Percentiles rank a stretch among this genome's conserved stretches.
Conservation (phyloP, 2,113 vertebrate species). For the Apteryx mantelli region DNA sequence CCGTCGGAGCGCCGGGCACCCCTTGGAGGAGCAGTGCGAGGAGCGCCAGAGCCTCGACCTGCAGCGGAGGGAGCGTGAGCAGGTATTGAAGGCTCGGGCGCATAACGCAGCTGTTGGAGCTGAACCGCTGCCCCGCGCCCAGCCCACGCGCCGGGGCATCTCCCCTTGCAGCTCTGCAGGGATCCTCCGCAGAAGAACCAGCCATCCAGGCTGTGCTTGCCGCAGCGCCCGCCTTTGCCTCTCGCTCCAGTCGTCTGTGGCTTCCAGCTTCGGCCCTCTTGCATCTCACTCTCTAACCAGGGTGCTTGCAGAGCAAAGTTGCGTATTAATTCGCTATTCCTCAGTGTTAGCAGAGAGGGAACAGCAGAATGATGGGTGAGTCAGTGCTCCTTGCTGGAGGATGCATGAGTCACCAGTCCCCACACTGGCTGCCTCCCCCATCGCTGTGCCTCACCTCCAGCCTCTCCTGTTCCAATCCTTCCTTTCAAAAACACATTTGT, state of each 20-base stretch:
- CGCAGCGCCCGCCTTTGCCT: neutral
- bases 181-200: neutral
- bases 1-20: too few species aligned
- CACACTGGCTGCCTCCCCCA: conserved; percentile 34
- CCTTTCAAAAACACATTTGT: conserved; percentile 13
- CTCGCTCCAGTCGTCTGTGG: neutral
- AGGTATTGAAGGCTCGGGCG: neutral
- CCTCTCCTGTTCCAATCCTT: conserved; percentile 42
- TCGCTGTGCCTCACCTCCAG: conserved; percentile 38
- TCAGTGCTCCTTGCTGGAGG: conserved; percentile 60
- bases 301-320: neutral
- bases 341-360: conserved; percentile 39
- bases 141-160: neutral
- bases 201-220: neutral
- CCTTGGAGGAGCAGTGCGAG: neutral
- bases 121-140: neutral
- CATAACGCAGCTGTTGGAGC: neutral
- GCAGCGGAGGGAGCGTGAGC: neutral
- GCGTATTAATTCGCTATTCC: neutral
- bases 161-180: neutral
- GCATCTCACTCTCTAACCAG: neutral
- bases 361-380: conserved; percentile 39
- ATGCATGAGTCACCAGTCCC: conserved; percentile 50
- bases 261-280: neutral
- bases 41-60: neutral